Evolutionary conservation across 1,140 invertebrate species (phyloP), one percentile per base, ranked within the genome.

Genomic region (Potamilus streckersoni): DNA sequence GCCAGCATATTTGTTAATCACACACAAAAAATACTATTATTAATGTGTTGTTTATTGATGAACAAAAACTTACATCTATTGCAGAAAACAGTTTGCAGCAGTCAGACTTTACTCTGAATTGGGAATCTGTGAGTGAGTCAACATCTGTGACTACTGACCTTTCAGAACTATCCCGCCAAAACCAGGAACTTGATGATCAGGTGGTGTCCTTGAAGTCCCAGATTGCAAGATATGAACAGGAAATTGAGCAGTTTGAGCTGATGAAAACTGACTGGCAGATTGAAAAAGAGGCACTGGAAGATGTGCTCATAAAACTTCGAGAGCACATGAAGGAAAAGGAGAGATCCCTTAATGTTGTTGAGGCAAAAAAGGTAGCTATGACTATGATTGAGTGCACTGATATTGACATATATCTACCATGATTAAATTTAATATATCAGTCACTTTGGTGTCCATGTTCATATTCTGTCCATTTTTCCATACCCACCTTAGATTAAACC

Each of bases 281-380:
- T 58, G 87, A 89, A 72, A 86, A 86, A 76, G 84, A 89, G 76
- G 84, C 86, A 55, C 79, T 89, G 14, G 86, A 88, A 72, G 83
- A 84, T 31, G 83, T 89, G 1, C 71, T 89, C 3, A 67, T 83
- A 57, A 72, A 85, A 59, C 80, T 90, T 38, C 67, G 82, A 64
- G 71, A 83, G 69, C 75, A 87, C 69, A 31, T 88, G 31, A 75
- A 80, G 27, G 80, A 83, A 19, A 86, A 82, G 68, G 86, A 88
- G 69, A 70, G 63, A n/a, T 74, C 80, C 11, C 61, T 86, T 1
- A 81, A 79, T 75, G 68, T 84, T 15, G 68, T 79, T 2, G 74
- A 82, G 62, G 84, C 76, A 12, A 58, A 83, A 66, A 79, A 78
- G 80, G 80, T 85, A 71, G 69, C 67, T 38, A 38, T 66, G 3